Evolutionary conservation across 1,140 invertebrate species (phyloP).

Genomic region (Contarinia nasturtii): DNA sequence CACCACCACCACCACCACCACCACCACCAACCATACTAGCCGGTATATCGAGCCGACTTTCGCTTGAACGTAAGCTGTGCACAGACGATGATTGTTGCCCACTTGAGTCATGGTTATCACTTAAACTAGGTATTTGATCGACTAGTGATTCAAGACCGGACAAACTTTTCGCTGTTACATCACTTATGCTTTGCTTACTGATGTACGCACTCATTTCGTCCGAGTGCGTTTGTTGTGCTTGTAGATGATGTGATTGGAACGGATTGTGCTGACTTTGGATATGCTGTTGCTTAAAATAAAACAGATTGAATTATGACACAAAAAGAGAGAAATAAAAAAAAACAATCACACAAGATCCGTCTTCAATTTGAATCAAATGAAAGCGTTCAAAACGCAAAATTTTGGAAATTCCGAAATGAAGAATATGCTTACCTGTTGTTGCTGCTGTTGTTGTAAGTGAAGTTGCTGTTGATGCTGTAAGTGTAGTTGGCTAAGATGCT

Average conservation of each 20-base stretch:
- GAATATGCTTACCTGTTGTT: constrained; percentile 8
- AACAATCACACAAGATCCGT: too few relatives aligned
- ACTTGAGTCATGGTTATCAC: constrained; percentile 25
- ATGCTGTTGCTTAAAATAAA: constrained; percentile 1
- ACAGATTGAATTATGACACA: background rate
- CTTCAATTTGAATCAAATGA: too few relatives aligned
- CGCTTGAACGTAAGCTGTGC: too few relatives aligned
- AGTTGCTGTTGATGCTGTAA: constrained; percentile 13
- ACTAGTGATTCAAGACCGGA: constrained; percentile 75
- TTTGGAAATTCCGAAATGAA: background rate
- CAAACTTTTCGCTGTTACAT: constrained; percentile 70
- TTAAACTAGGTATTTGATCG: constrained; percentile 77
- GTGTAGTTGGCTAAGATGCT: constrained; percentile 4
- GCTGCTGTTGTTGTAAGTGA: constrained; percentile 12
- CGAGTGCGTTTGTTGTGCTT: too few relatives aligned
- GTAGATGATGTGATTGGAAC: too few relatives aligned
- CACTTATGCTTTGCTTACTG: constrained; percentile 26
- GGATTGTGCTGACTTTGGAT: too few relatives aligned
- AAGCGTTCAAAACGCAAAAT: too few relatives aligned
- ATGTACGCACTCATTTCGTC: too few relatives aligned
- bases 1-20: constrained; percentile 11
- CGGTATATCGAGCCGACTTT: too few relatives aligned
- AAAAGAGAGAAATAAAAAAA: too few relatives aligned
- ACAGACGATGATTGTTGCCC: constrained; percentile 10
- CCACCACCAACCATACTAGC: constrained; percentile 16